phyloP scores from a whole-genome alignment of 2,113 vertebrate species.

The Nettapus auritus region DNA sequence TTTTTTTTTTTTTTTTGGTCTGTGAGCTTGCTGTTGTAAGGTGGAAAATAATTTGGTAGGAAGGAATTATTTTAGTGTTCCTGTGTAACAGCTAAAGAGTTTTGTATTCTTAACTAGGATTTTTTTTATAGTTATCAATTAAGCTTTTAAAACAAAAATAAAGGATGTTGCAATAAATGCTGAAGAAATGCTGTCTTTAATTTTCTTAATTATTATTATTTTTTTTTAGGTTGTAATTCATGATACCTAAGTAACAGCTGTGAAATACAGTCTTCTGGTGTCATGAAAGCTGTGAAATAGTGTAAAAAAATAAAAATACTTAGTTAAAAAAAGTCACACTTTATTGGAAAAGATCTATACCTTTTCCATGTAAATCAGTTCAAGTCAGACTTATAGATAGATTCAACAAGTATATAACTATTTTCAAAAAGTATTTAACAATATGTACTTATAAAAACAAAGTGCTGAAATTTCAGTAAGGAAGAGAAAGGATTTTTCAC shows the following conservation, averaged over 20 bases:
- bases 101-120: constrained; percentile 47
- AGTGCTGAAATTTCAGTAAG: neutral
- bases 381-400: neutral
- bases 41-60: constrained; percentile 1
- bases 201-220: constrained; percentile 41
- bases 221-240: neutral
- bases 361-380: neutral
- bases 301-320: neutral
- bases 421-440: neutral
- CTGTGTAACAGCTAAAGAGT: neutral
- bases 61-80: constrained; percentile 9
- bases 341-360: neutral
- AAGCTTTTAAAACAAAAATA: constrained; percentile 48
- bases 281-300: constrained; percentile 18
- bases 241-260: constrained; percentile 9
- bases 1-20: neutral
- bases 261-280: constrained; percentile 26
- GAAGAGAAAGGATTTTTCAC: neutral
- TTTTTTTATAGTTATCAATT: constrained; percentile 58
- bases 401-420: neutral
- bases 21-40: neutral
- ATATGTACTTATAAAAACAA: neutral
- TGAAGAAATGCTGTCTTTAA: constrained; percentile 14
- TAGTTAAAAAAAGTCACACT: neutral
- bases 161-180: constrained; percentile 14